phyloP scores from a whole-genome alignment of 2,113 vertebrate species.

The Erythrocercus mccallii region DNA sequence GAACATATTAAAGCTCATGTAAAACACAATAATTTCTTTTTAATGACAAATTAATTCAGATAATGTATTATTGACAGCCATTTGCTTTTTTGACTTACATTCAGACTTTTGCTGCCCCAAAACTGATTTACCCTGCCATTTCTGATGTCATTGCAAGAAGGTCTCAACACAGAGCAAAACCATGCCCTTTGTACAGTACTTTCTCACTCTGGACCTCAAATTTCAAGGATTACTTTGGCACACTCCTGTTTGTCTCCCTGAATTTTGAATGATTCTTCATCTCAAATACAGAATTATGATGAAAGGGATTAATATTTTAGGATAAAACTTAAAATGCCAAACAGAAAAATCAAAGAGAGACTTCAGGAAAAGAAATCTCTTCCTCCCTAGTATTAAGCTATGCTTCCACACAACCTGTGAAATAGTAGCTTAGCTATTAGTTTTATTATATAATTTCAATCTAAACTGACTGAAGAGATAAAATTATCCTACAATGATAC shows the following conservation, averaged over 20 bases:
- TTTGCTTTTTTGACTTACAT: background rate
- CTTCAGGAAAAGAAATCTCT: background rate
- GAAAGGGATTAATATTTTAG: background rate
- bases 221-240: background rate
- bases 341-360: background rate
- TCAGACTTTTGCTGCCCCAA: background rate
- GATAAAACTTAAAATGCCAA: background rate
- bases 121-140: background rate
- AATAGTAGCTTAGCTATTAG: background rate
- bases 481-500: background rate
- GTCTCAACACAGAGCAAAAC: background rate
- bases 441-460: background rate
- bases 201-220: background rate
- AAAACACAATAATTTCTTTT: background rate
- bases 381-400: background rate
- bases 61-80: background rate
- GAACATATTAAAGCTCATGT: background rate
- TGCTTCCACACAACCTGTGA: background rate
- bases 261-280: background rate
- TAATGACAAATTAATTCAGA: background rate
- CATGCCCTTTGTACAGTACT: background rate
- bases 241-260: background rate
- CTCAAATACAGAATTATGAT: background rate
- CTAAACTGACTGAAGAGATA: background rate
- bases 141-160: background rate